Evolutionary conservation across 2,113 vertebrate species (phyloP), one percentile per base, ranked within the genome.

Genomic region (Caranx ignobilis): DNA sequence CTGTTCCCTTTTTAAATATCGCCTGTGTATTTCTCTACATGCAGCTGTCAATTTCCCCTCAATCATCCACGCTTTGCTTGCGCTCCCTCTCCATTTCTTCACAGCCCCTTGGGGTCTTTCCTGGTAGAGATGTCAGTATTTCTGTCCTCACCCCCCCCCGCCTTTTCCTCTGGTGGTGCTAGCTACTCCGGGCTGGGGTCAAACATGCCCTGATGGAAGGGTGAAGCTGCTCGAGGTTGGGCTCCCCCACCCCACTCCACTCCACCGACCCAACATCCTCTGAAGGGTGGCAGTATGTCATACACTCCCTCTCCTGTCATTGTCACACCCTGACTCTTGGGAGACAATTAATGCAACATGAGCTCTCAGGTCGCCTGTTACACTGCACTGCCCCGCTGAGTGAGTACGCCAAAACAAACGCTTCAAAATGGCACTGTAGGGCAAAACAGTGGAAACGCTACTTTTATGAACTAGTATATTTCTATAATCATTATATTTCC

Each of bases 301-400:
- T 21, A 45, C 61, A 71, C 50, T 7, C 60, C 32, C 66, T 32
- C 57, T 31, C 45, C 39, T 3, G 16, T 75, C 57, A 60, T 32
- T 72, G 47, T 89, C 69, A 75, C 39, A 47, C 75, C 67, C 21
- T n/a, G 57, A 77, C 87, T 84, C 79, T 56, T 50, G 87, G 82
- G 84, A 91, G 18, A 75, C 70, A 88, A 90, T 89, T 84, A 85
- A 81, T 71, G 59, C 75, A 56, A 82, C 54, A 68, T 69, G 64
- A 85, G 69, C 54, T 50, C 69, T 43, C 43, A 47, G 66, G 77
- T 84, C 68, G 71, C 48, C 19, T 35, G n/a, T 76, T 61, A 57
- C 26, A 52, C 31, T 75, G 37, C 57, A 47, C 37, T 54, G 31
- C 57, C 68, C 18, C 16, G 18, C 73, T 72, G 64, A 79, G 67